These are phyloP conservation scores for Oikopleura albicans DNA, from an alignment of 23 tunicate genomes.

Conservation along the genomic window DNA sequence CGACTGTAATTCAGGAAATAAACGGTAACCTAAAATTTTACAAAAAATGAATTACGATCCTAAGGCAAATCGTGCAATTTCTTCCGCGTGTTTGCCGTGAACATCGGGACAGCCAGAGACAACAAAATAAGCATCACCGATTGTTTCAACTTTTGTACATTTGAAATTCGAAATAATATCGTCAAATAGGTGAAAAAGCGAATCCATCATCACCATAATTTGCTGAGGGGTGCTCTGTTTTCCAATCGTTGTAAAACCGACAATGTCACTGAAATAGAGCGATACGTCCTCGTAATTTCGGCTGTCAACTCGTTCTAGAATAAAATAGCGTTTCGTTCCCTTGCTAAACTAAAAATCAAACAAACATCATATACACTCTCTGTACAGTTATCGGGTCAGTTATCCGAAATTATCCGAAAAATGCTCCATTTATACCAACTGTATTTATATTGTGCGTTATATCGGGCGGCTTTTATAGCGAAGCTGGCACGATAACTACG, in stretches of 20 bases:
- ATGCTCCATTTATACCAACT: too few species aligned
- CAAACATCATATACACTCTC: too few species aligned
- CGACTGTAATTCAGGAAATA: too few species aligned
- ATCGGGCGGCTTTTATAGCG: too few species aligned
- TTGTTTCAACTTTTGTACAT: conserved; percentile 8
- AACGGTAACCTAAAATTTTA: too few species aligned
- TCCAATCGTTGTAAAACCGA: conserved; percentile 14
- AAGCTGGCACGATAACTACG: too few species aligned
- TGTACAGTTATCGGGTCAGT: too few species aligned
- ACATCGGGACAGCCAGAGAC: conserved; percentile 8
- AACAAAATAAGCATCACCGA: conserved; percentile 16
- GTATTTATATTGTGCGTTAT: too few species aligned
- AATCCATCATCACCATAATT: conserved; percentile 8
- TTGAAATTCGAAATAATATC: not conserved
- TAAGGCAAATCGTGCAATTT: conserved; percentile 5
- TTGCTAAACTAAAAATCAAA: too few species aligned
- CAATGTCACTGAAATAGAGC: not conserved
- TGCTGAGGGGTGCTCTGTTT: not conserved
- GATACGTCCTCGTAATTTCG: not conserved
- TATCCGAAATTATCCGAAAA: too few species aligned
- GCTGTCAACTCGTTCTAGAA: not conserved
- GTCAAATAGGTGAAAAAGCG: not conserved
- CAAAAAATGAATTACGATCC: too few species aligned
- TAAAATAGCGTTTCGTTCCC: too few species aligned
- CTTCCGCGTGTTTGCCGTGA: not conserved